Evolutionary conservation across 2,113 vertebrate species (phyloP).

Genomic region (Lepus timidus): DNA sequence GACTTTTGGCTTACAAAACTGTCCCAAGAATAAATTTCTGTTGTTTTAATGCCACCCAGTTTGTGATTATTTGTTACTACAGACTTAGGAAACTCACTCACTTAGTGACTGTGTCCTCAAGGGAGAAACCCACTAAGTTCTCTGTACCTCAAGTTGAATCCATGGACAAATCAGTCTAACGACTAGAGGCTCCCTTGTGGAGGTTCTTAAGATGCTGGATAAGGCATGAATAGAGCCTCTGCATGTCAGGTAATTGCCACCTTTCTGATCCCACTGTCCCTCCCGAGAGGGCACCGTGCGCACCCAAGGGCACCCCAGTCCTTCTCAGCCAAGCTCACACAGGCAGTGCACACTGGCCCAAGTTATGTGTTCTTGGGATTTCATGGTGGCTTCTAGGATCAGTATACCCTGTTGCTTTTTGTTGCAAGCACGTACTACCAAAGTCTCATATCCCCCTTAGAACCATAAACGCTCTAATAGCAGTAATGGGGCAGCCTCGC

Average conservation of each 20-base stretch:
- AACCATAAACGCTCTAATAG: constrained; percentile 90
- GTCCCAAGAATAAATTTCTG: not conserved
- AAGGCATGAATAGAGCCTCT: not conserved
- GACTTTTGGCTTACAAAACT: not conserved
- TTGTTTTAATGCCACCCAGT: not conserved
- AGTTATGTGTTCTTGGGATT: constrained; percentile 54
- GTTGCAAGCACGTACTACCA: constrained; percentile 78
- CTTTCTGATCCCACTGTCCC: not conserved
- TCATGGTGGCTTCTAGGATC: constrained; percentile 58
- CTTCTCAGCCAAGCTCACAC: not conserved
- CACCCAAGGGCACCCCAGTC: not conserved
- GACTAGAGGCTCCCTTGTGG: not conserved
- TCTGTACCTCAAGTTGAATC: not conserved
- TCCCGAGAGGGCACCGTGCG: not conserved
- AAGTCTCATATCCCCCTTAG: constrained; percentile 84
- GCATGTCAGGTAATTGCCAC: accelerated
- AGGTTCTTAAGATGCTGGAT: not conserved
- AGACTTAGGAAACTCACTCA: not conserved
- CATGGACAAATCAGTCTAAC: not conserved
- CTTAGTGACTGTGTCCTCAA: not conserved
- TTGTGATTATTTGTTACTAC: not conserved
- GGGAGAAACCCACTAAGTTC: not conserved
- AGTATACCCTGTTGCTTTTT: constrained; percentile 78
- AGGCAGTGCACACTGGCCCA: not conserved
- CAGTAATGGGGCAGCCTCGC: constrained; percentile 87